Conservation (phyloP, 1,140 invertebrate genomes). For the Schlechtendalia chinensis region DNA sequence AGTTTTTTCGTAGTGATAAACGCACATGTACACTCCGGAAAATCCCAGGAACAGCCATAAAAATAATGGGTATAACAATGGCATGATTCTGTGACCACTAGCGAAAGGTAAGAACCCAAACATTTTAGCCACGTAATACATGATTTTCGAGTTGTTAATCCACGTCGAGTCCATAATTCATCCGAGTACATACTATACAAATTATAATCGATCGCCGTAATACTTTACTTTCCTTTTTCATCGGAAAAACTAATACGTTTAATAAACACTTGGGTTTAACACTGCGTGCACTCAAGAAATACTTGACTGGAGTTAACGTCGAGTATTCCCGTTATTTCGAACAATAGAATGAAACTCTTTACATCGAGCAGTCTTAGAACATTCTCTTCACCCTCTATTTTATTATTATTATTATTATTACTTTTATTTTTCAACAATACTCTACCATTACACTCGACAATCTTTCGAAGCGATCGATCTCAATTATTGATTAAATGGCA, state of each 20-base stretch:
- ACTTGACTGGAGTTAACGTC: background rate
- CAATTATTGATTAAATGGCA: slow-evolving; percentile 27
- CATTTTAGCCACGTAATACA: background rate
- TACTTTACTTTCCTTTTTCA: too few species aligned
- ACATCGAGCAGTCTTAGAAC: background rate
- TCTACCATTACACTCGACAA: background rate
- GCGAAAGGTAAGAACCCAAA: background rate
- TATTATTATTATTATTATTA: background rate
- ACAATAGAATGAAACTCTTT: slow-evolving; percentile 14
- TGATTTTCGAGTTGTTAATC: background rate
- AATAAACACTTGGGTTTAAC: background rate
- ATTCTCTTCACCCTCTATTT: background rate
- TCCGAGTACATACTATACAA: background rate
- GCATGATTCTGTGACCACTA: too few species aligned
- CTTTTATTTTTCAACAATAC: slow-evolving; percentile 9
- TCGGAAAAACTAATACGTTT: background rate
- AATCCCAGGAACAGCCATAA: background rate
- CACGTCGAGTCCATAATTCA: background rate
- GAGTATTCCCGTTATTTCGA: background rate
- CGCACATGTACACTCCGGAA: background rate
- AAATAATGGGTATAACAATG: background rate
- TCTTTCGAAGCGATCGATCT: slow-evolving; percentile 5
- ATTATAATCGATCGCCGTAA: background rate
- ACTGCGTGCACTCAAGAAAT: background rate
- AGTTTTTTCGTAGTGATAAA: background rate